Evolutionary conservation across 1,140 invertebrate species (phyloP), one percentile per base, ranked within the genome.

Genomic region (Druon quercuslanigerum): DNA sequence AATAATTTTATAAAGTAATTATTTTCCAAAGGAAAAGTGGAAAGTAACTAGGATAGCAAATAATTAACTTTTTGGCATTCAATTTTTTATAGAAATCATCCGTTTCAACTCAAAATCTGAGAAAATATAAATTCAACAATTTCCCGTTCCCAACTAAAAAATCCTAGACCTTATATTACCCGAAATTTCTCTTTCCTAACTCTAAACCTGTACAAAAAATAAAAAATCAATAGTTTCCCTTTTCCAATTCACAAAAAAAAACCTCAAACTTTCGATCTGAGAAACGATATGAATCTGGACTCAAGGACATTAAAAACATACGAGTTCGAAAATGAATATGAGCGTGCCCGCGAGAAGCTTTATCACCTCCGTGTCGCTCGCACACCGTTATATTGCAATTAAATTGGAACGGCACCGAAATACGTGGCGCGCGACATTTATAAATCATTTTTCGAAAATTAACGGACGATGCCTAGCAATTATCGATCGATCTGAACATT

Each of bases 391-490:
- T 80, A 74, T 83, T 81, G 79, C 17, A 79, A 79, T 77, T 79
- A 80, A 79, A 80, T 77, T 81, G 57, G 20, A 66, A 66, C 25
- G 57, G 57, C 57, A 66, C 57, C 57, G 25, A 66, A 66, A 66
- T 66, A 66, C 57, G 57, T 66, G 82, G 79, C 51, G 74, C 76
- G 79, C 51, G 76, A 78, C 77, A 76, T 83, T 78, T 79, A 81
- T 81, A 81, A 83, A 83, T 83, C 82, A 83, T 79, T 81, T 83
- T 80, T 75, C n/a, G 51, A 57, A 66, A 72, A 81, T 83, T 83
- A 83, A 83, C 79, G 71, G 81, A 73, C 79, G 71, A 83, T 78
- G 79, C 82, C 79, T 83, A 75, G 76, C 74, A 83, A 83, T 83
- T 83, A 81, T 51, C 71, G 78, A 80, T 81, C 77, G 79, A 83